These are phyloP conservation scores for Tipula lateralis DNA, from an alignment of 2,888 invertebrate genomes.

Conservation along the genomic window DNA sequence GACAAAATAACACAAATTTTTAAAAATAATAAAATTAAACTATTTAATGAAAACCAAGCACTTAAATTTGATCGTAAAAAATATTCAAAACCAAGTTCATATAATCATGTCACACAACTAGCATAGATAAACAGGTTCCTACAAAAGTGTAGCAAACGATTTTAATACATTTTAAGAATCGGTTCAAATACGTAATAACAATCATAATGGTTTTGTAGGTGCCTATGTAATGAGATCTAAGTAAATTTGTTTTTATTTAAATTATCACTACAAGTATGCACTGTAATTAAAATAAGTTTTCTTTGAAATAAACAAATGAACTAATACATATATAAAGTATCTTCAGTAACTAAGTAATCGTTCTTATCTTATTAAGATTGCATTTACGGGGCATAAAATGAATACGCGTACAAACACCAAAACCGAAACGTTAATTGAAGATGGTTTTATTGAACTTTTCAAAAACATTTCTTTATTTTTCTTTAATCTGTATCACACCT, in stretches of 20 bases:
- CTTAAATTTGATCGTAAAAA: slow-evolving; percentile 7
- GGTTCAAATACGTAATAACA: neutral
- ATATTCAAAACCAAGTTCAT: slow-evolving; percentile 1
- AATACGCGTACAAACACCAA: neutral
- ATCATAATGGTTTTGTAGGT: neutral
- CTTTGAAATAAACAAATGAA: neutral
- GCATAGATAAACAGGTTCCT: neutral
- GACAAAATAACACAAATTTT: neutral
- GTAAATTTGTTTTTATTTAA: neutral
- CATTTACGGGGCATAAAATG: neutral
- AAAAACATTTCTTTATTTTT: neutral
- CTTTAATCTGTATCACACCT: slow-evolving; percentile 1
- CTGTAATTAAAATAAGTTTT: neutral
- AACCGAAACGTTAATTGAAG: neutral
- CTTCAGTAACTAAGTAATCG: neutral
- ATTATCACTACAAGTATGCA: neutral
- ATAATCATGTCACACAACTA: neutral
- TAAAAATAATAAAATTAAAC: neutral
- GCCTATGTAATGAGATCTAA: neutral
- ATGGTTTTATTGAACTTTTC: neutral
- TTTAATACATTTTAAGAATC: neutral
- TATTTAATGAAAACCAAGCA: neutral
- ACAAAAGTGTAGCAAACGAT: neutral
- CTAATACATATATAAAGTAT: neutral
- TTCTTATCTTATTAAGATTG: neutral